phyloP scores from a whole-genome alignment of 2,888 invertebrate genomes.

The Aplocera efformata region DNA sequence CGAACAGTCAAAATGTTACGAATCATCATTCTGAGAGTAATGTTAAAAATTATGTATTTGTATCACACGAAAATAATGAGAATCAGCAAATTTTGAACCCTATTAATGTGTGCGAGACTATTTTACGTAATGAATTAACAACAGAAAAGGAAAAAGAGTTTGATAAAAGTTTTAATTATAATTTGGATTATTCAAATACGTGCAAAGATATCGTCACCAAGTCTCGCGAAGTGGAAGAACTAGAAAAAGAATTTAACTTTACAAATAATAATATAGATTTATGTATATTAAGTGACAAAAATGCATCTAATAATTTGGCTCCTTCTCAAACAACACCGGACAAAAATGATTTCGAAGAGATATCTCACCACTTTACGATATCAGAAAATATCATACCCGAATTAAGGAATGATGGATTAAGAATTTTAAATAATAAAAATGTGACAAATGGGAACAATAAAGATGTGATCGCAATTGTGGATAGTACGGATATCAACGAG shows the following conservation, averaged over 20 bases:
- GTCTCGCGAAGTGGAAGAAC: not conserved
- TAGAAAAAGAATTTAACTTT: slow-evolving; percentile 21
- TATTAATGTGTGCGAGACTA: slow-evolving; percentile 19
- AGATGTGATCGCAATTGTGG: not conserved
- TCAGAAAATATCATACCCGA: slow-evolving; percentile 1
- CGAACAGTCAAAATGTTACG: not conserved
- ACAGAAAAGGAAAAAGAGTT: slow-evolving; percentile 11
- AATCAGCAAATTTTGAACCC: slow-evolving; percentile 13
- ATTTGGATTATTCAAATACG: not conserved
- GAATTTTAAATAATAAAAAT: not conserved
- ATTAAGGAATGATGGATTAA: slow-evolving; percentile 1
- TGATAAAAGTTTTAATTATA: slow-evolving; percentile 10
- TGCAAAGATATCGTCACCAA: not conserved
- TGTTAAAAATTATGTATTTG: slow-evolving; percentile 14
- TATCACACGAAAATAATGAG: slow-evolving; percentile 13
- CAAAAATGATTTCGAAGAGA: slow-evolving; percentile 16
- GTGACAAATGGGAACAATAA: slow-evolving; percentile 2
- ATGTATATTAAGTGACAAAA: no score
- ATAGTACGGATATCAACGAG: slow-evolving; percentile 1
- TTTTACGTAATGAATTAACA: slow-evolving; percentile 12
- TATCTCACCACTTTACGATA: slow-evolving; percentile 35
- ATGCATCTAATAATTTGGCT: no score
- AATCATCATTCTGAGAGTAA: not conserved
- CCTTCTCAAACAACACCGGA: slow-evolving; percentile 14
- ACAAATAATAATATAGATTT: slow-evolving; percentile 8